Evolutionary conservation across 2,888 invertebrate genomes (phyloP).

Genomic region (Erebia ligea): DNA sequence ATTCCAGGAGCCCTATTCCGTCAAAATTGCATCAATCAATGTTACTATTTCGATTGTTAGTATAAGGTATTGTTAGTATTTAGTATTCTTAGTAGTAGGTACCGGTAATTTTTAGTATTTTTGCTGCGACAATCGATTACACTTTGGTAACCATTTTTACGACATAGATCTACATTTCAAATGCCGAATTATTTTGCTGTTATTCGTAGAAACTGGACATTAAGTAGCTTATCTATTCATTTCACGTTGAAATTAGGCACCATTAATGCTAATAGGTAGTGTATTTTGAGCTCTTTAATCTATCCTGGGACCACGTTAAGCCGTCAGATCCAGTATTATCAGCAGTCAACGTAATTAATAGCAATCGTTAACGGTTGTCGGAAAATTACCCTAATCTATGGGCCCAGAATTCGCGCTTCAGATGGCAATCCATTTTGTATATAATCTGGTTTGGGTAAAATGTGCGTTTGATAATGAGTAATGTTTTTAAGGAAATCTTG

Average conservation of each 20-base stretch:
- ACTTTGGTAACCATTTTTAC: no score
- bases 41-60: no score
- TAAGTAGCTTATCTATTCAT: background rate
- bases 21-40: no score
- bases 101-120: no score
- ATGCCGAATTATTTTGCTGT: no score
- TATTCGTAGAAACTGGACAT: no score
- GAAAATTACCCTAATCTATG: background rate
- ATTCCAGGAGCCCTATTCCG: no score
- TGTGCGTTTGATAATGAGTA: background rate
- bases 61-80: no score
- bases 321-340: slow-evolving; percentile 2
- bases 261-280: background rate
- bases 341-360: background rate
- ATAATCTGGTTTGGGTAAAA: background rate
- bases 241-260: background rate
- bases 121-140: no score
- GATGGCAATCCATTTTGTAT: background rate
- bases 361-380: background rate
- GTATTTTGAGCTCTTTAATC: background rate
- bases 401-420: background rate
- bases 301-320: background rate
- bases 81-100: no score
- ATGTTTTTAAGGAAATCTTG: background rate
- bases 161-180: no score